Conservation (phyloP, 2,888 invertebrate species). For the Apomyelois bistriatella region DNA sequence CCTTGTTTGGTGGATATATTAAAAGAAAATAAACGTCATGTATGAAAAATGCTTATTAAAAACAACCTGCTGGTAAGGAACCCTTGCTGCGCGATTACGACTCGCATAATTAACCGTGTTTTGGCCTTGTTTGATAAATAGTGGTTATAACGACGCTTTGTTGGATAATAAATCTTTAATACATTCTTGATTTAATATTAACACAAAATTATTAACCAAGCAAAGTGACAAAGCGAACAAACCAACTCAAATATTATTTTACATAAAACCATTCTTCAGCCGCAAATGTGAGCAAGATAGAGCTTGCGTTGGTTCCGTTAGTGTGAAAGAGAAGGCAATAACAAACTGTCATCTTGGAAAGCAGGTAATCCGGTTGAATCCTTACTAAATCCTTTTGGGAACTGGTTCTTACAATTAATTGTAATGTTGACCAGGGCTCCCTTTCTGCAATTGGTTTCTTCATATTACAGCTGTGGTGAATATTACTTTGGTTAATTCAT, state of each 20-base stretch:
- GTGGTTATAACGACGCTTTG: too few relatives aligned
- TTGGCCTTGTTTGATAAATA: too few relatives aligned
- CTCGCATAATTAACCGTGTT: too few relatives aligned
- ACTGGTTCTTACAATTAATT: neutral
- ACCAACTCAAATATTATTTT: conserved; percentile 6
- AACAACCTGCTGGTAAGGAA: too few relatives aligned
- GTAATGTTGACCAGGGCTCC: neutral
- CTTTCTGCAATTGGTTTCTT: neutral
- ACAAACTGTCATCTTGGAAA: conserved; percentile 1
- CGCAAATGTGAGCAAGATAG: neutral
- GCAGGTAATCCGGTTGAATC: conserved; percentile 4
- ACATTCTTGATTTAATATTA: too few relatives aligned
- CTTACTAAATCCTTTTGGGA: neutral
- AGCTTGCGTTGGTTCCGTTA: neutral
- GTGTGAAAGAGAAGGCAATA: neutral
- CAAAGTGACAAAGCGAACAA: neutral
- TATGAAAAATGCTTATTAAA: too few relatives aligned
- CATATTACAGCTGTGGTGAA: neutral
- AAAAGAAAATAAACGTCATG: too few relatives aligned
- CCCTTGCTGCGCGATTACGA: too few relatives aligned
- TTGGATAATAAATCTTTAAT: neutral
- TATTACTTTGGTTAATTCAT: neutral
- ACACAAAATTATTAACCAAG: neutral
- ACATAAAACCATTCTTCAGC: conserved; percentile 1
- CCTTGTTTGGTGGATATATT: too few relatives aligned